A percentile compares a stretch with the other conserved stretches of the same genome.
These are phyloP conservation scores for Crambe crambe DNA, from an alignment of 37 sponge, comb jelly and placozoan species.

Conservation along the genomic window DNA sequence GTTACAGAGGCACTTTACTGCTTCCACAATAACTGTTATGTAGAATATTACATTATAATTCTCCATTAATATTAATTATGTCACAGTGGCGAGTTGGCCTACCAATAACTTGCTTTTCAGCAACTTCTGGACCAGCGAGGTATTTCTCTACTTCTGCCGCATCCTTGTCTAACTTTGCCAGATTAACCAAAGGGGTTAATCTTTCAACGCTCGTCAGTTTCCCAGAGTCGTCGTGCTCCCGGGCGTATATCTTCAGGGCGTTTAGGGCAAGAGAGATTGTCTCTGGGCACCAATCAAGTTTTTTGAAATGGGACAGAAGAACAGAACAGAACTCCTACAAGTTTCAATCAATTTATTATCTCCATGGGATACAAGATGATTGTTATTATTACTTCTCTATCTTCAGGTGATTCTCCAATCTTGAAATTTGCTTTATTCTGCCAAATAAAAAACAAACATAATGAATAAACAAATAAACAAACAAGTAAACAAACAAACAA, in stretches of 20 bases:
- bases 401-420: neutral
- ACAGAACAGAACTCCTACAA: conserved; percentile 6
- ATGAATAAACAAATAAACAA: too few relatives aligned
- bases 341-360: too few relatives aligned
- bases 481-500: too few relatives aligned
- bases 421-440: conserved; percentile 24
- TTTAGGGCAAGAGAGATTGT: conserved; percentile 11
- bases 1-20: conserved; percentile 71
- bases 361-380: neutral
- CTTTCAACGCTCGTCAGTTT: neutral
- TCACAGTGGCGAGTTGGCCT: neutral
- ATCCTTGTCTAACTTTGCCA: conserved; percentile 1
- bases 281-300: conserved; percentile 5
- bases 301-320: neutral
- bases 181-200: neutral
- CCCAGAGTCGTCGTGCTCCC: conserved; percentile 1
- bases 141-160: neutral
- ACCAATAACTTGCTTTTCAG: conserved; percentile 11
- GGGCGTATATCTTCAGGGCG: conserved; percentile 30
- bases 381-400: neutral
- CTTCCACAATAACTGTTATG: conserved; percentile 55
- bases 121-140: neutral
- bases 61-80: neutral
- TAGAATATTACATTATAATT: neutral
- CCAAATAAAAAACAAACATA: neutral